phyloP scores from a whole-genome alignment of 2,888 invertebrate genomes.

The Phoronis australis region DNA sequence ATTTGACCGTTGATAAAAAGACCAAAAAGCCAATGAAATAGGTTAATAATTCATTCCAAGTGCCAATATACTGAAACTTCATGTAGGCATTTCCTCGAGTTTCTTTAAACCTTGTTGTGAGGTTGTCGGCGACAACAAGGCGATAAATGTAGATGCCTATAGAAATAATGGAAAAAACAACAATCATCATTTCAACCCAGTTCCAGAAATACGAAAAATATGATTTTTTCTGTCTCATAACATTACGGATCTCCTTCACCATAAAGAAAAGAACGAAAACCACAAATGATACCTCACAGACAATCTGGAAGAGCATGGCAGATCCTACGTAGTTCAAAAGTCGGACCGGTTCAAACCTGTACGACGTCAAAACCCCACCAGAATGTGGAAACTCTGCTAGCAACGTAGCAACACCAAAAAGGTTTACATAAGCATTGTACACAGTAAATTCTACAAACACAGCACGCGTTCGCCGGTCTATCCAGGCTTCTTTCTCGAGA shows the following conservation, averaged over 20 bases:
- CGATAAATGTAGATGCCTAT: conserved; percentile 48
- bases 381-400: conserved; percentile 44
- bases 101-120: conserved; percentile 51
- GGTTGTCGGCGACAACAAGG: conserved; percentile 35
- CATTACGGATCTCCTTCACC: conserved; percentile 35
- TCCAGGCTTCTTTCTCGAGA: conserved; percentile 52
- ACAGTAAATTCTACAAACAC: conserved; percentile 58
- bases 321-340: conserved; percentile 41
- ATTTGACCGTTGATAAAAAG: conserved; percentile 56
- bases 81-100: conserved; percentile 49
- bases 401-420: conserved; percentile 45
- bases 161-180: conserved; percentile 39
- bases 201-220: conserved; percentile 51
- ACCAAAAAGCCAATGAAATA: conserved; percentile 55
- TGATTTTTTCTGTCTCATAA: conserved; percentile 30
- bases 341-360: conserved; percentile 48
- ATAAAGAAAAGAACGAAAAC: conserved; percentile 49
- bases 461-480: conserved; percentile 56
- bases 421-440: conserved; percentile 53
- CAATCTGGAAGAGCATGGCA: conserved; percentile 39
- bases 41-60: conserved; percentile 54
- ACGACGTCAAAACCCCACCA: conserved; percentile 41
- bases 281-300: conserved; percentile 38
- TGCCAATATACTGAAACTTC: conserved; percentile 53
- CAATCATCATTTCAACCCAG: conserved; percentile 37